These are phyloP conservation scores for Oncorhynchus clarkii DNA, from an alignment of 2,113 vertebrate genomes.

Conservation along the genomic window DNA sequence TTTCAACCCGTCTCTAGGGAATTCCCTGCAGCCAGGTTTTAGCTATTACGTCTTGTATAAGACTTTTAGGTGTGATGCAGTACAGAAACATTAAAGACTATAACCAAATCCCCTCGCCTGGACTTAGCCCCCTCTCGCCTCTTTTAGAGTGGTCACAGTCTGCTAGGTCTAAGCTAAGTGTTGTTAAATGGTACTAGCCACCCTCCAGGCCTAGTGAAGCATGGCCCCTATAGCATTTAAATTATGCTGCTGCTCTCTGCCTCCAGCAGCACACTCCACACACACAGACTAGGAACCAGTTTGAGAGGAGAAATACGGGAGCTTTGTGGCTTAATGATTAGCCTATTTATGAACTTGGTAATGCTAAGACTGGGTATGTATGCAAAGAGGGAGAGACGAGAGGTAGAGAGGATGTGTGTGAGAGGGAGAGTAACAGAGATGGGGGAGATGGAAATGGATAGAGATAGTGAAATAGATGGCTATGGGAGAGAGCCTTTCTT, in stretches of 20 bases:
- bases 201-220: slow-evolving; percentile 1
- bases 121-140: slow-evolving; percentile 34
- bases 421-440: neutral
- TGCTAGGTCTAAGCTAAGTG: slow-evolving; percentile 46
- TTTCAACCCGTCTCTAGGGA: no score
- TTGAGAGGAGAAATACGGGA: neutral
- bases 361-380: neutral
- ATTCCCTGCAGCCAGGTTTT: no score
- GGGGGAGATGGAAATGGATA: slow-evolving; percentile 6
- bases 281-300: neutral
- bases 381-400: neutral
- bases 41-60: neutral
- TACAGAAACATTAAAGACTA: slow-evolving; percentile 37
- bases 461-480: slow-evolving; percentile 41
- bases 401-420: neutral
- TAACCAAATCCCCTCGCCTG: slow-evolving; percentile 33
- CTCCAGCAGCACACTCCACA: neutral
- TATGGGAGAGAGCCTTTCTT: slow-evolving; percentile 30
- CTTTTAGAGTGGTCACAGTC: slow-evolving; percentile 31
- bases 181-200: slow-evolving; percentile 22
- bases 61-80: slow-evolving; percentile 1
- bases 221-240: neutral
- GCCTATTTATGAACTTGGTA: neutral
- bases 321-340: neutral
- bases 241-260: neutral